Evolutionary conservation across 2,797 vertebrate genomes (phyloP).

Genomic region (Pantherophis vulpinus): DNA sequence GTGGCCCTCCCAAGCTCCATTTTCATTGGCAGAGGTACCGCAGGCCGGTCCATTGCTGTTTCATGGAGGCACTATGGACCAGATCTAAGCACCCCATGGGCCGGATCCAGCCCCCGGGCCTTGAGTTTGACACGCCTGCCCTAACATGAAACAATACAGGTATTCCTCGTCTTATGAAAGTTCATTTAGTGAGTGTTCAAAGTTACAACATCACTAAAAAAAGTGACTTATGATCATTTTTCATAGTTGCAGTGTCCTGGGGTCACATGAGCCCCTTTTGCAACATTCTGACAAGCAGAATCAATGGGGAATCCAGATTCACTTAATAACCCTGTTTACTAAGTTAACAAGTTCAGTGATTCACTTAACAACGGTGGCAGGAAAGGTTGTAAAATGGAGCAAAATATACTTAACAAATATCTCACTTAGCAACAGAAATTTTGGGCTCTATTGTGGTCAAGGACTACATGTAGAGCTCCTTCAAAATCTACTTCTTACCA

Average conservation of each 20-base stretch:
- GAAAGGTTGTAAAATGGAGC: neutral
- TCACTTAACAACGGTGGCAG: neutral
- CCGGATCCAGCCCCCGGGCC: too few species aligned
- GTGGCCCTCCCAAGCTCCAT: too few species aligned
- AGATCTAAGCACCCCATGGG: too few species aligned
- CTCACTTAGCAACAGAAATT: neutral
- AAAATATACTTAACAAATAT: neutral
- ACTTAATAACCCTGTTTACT: neutral
- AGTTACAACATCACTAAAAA: neutral
- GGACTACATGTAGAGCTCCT: neutral
- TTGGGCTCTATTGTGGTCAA: neutral
- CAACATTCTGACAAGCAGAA: neutral
- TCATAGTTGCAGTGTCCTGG: neutral
- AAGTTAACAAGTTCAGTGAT: neutral
- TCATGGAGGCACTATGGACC: too few species aligned
- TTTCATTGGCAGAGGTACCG: too few species aligned
- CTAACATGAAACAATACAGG: neutral
- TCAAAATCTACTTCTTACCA: conserved; percentile 1
- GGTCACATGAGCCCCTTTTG: neutral
- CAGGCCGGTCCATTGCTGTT: too few species aligned
- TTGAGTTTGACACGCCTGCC: neutral
- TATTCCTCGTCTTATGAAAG: neutral
- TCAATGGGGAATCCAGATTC: neutral
- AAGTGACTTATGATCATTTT: neutral
- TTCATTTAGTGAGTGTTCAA: neutral